A percentile compares a stretch with the other conserved stretches of the same genome.
phyloP scores from a whole-genome alignment of 2,113 vertebrate genomes.

The Ophiodon elongatus region DNA sequence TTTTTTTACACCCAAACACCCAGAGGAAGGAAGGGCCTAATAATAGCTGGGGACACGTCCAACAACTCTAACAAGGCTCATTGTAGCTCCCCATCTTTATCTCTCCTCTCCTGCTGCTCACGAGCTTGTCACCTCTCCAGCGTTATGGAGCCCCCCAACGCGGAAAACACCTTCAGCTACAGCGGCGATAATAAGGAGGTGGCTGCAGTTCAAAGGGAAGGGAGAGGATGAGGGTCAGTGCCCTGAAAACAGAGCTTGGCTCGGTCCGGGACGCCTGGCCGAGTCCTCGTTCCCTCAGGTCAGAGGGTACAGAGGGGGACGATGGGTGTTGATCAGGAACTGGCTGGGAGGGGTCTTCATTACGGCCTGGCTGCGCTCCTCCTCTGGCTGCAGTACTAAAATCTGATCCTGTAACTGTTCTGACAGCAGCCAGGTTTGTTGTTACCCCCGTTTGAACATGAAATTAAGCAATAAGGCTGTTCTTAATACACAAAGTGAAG shows the following conservation, averaged over 20 bases:
- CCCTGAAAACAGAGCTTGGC: conserved; percentile 56
- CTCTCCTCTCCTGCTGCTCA: conserved; percentile 61
- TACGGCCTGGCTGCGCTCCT: conserved; percentile 36
- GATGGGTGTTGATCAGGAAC: conserved; percentile 15
- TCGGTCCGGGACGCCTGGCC: conserved; percentile 23
- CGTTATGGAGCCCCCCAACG: not conserved
- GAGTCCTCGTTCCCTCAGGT: conserved; percentile 6
- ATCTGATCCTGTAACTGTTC: conserved; percentile 36
- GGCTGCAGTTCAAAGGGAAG: conserved; percentile 18
- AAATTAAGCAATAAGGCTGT: not conserved
- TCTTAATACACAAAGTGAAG: not conserved
- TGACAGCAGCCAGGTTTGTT: conserved; percentile 23
- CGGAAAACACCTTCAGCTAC: not conserved
- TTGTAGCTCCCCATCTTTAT: conserved; percentile 44
- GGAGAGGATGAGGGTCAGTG: conserved; percentile 31
- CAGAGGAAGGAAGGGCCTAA: conserved; percentile 50
- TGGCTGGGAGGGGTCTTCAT: conserved; percentile 47
- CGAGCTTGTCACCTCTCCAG: conserved; percentile 21
- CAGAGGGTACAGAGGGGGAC: not conserved
- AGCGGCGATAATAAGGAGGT: not conserved
- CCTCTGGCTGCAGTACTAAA: conserved; percentile 28
- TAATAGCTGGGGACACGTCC: conserved; percentile 29
- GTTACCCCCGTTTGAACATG: not conserved
- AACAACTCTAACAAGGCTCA: conserved; percentile 12
- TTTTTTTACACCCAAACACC: conserved; percentile 66